Percentiles rank a stretch among this genome's conserved stretches.
Evolutionary conservation across 2,888 invertebrate genomes (phyloP).

Genomic region (Dolichopus griseipennis): DNA sequence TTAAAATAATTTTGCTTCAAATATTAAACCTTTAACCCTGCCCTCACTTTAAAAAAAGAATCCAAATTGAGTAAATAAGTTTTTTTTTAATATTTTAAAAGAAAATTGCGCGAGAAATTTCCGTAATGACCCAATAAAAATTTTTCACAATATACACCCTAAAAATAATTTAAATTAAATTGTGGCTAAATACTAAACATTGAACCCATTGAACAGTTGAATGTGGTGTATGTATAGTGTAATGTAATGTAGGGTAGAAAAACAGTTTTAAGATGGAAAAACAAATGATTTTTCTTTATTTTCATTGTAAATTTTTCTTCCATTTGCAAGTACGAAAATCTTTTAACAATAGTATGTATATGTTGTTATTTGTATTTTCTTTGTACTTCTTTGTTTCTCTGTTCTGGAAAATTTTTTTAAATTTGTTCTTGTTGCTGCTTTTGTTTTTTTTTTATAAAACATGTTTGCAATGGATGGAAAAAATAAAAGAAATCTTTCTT

Average conservation of each 20-base stretch:
- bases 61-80: not conserved
- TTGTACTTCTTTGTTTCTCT: not conserved
- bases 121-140: not conserved
- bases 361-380: not conserved
- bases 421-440: no score
- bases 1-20: no score
- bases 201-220: not conserved
- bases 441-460: no score
- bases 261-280: not conserved
- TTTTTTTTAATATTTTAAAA: not conserved
- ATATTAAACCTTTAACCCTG: no score
- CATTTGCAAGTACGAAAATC: no score
- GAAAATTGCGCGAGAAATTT: not conserved
- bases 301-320: no score
- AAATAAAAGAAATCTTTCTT: not conserved
- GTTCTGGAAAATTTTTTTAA: no score
- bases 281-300: no score
- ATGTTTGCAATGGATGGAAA: not conserved
- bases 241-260: not conserved
- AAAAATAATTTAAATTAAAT: conserved; percentile 1
- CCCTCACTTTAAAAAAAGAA: no score
- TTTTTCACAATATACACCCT: not conserved
- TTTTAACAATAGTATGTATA: no score
- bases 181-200: not conserved
- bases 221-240: no score